Evolutionary conservation across 2,797 vertebrate species (phyloP), one percentile per base, ranked within the genome.

Genomic region (Muscicapa comitata): DNA sequence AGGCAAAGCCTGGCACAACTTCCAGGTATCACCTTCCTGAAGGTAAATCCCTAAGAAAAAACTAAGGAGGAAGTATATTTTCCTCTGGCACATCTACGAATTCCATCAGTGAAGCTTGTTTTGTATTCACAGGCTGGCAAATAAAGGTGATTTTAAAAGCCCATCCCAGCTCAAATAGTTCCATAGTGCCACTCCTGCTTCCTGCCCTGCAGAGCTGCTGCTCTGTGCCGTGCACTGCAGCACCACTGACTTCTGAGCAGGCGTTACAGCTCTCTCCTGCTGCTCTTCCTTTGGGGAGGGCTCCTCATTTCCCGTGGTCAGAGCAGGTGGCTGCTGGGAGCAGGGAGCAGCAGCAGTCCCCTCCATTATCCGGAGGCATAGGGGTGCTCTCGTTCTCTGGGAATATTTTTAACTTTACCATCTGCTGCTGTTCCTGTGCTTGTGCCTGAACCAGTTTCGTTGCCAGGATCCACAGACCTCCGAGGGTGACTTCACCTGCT

Each of bases 351-450:
- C 77, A 67, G 72, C 10, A 5, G 14, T 28, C n/a, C 65, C 62
- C 18, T 67, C 73, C 29, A 18, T 75, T 80, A 86, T 94, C 94
- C 53, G 58, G 86, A 71, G 42, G 58, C 93, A 71, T 13, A 66
- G 91, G 80, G 65, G 84, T 94, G 78, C 90, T 93, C n/a, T 93
- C 2, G 3, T 94, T 95, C 82, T 37, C 80, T 24, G n/a, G 93
- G 75, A 88, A 29, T 96, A 95, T 96, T 96, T 96, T 97, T 97
- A 95, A 89, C 93, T 77, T 77, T 43, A 33, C 97, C 96, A 97
- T 97, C 96, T 96, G 96, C 91, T 90, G 87, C 90, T 93, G 94
- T 96, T 93, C 95, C 96, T 91, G 81, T 93, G 63, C 88, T 78
- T 81, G 55, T 0, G 4, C 86, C 58, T 21, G 72, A 94, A 93